A percentile compares a stretch with the other conserved stretches of the same genome.
Evolutionary conservation across 2,113 vertebrate species (phyloP).

Genomic region (Verasper variegatus): DNA sequence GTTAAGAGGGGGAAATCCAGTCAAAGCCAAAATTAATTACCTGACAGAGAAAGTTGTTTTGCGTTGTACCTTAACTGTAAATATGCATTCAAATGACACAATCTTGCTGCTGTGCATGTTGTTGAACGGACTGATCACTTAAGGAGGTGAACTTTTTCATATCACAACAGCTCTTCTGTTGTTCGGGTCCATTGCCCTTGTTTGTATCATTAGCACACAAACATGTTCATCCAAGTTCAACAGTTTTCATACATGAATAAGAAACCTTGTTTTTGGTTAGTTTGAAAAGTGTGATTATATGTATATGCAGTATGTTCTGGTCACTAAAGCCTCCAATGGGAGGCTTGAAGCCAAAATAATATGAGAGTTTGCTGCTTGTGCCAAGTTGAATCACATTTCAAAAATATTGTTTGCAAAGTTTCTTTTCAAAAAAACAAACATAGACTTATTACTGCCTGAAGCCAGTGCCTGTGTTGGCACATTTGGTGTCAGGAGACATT

Average conservation of each 20-base stretch:
- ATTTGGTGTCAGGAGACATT: neutral
- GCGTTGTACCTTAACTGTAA: neutral
- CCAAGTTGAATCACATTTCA: neutral
- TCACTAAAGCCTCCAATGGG: constrained; percentile 9
- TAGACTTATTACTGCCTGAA: neutral
- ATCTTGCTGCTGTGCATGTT: neutral
- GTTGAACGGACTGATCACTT: neutral
- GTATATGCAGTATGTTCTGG: neutral
- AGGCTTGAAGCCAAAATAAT: constrained; percentile 12
- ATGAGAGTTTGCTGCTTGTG: neutral
- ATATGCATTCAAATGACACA: neutral
- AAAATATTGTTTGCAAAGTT: neutral
- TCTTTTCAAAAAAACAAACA: neutral
- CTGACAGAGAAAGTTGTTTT: constrained; percentile 16
- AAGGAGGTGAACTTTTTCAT: neutral
- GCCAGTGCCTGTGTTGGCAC: neutral
- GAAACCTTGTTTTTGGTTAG: neutral
- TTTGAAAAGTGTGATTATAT: neutral
- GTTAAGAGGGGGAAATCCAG: constrained; percentile 37
- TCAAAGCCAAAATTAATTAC: constrained; percentile 17
- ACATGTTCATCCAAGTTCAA: neutral
- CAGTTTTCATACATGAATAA: neutral
- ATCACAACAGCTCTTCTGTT: neutral
- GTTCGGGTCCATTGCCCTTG: neutral
- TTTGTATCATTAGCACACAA: neutral